phyloP scores from a whole-genome alignment of 2,113 vertebrate genomes.

The Saguinus imperator region DNA sequence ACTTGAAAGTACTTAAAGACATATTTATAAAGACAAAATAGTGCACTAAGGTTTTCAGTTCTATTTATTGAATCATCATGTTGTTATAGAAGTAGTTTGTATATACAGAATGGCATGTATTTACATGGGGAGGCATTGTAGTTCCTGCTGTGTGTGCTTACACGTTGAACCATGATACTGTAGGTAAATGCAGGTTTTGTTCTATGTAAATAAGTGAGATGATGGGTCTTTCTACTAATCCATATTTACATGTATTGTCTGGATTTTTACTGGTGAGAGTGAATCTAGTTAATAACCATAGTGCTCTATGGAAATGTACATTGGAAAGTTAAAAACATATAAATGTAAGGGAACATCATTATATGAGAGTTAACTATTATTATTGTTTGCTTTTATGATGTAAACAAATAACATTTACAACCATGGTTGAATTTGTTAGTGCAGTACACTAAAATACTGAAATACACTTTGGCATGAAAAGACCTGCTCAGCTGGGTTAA shows the following conservation, averaged over 20 bases:
- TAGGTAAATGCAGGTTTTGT: conserved; percentile 66
- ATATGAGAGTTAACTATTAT: not conserved
- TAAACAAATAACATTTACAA: conserved; percentile 8
- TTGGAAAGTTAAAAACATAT: conserved; percentile 34
- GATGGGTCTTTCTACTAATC: conserved; percentile 57
- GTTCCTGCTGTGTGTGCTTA: conserved; percentile 24
- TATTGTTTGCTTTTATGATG: not conserved
- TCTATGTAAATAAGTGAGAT: conserved; percentile 67
- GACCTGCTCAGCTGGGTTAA: not conserved
- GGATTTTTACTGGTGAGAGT: conserved; percentile 37
- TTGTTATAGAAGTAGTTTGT: conserved; percentile 34
- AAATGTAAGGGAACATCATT: not conserved
- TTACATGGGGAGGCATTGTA: conserved; percentile 27
- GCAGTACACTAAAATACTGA: not conserved
- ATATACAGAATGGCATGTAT: not conserved
- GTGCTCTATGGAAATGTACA: conserved; percentile 38
- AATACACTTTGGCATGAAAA: not conserved
- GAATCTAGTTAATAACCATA: conserved; percentile 44
- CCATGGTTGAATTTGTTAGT: not conserved
- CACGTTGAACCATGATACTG: not conserved
- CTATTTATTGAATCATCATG: not conserved
- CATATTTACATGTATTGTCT: conserved; percentile 59
- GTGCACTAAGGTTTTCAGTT: not conserved
- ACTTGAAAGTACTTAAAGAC: not conserved
- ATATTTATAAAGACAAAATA: not conserved